Conservation (phyloP, 2,797 vertebrate genomes). For the Pyrocephalus nanus region DNA sequence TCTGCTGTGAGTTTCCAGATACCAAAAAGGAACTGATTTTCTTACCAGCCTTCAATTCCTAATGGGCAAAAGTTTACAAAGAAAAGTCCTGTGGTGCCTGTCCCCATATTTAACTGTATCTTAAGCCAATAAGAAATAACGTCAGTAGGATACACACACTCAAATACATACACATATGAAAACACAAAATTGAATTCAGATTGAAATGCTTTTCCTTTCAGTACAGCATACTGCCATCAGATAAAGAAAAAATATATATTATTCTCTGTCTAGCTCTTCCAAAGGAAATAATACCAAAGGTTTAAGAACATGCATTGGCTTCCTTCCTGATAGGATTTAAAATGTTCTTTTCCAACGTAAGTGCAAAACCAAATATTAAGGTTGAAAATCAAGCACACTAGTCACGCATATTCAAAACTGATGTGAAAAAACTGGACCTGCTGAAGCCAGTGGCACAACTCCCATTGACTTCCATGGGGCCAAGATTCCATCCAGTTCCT, state of each 20-base stretch:
- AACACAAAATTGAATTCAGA: slow-evolving; percentile 23
- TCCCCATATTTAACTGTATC: not conserved
- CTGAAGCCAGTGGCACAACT: slow-evolving; percentile 29
- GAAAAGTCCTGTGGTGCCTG: not conserved
- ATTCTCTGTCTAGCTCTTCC: slow-evolving; percentile 53
- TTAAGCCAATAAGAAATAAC: slow-evolving; percentile 28
- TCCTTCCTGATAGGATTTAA: slow-evolving; percentile 56
- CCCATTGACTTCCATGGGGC: slow-evolving; percentile 29
- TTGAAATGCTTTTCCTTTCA: slow-evolving; percentile 39
- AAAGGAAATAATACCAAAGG: slow-evolving; percentile 61
- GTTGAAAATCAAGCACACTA: slow-evolving; percentile 28
- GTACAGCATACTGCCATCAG: slow-evolving; percentile 10
- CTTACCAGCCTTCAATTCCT: not conserved
- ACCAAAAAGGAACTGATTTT: slow-evolving; percentile 1
- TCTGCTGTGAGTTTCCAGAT: slow-evolving; percentile 29
- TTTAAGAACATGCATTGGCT: slow-evolving; percentile 60
- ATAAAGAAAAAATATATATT: slow-evolving; percentile 38
- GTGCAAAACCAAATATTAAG: slow-evolving; percentile 49
- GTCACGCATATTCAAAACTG: slow-evolving; percentile 29
- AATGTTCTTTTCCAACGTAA: slow-evolving; percentile 50
- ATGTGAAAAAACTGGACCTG: slow-evolving; percentile 19
- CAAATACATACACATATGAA: not conserved
- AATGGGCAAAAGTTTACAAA: not conserved
- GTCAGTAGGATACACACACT: not conserved
- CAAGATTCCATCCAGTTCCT: slow-evolving; percentile 47